Conservation (phyloP, 2,888 invertebrate species). For the Eudasyphora cyanicolor region DNA sequence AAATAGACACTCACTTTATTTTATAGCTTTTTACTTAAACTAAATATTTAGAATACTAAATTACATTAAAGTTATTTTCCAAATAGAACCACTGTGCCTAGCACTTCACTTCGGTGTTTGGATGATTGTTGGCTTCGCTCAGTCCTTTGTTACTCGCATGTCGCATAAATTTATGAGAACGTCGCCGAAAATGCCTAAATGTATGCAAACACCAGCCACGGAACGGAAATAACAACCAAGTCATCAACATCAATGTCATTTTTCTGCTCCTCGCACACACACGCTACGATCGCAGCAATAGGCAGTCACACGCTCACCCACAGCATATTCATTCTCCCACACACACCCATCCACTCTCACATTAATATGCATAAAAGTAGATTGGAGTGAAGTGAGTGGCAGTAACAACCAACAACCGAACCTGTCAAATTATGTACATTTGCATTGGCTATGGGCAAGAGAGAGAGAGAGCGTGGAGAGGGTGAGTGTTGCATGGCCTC, state of each 20-base stretch:
- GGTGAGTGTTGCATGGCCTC: background rate
- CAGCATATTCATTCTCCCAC: background rate
- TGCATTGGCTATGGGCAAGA: slow-evolving; percentile 2
- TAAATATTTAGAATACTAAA: no score
- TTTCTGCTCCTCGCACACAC: background rate
- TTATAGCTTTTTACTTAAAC: no score
- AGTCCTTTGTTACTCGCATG: slow-evolving; percentile 11
- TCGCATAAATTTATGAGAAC: slow-evolving; percentile 47
- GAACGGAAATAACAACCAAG: slow-evolving; percentile 16
- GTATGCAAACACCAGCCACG: slow-evolving; percentile 47
- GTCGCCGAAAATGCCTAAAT: slow-evolving; percentile 48
- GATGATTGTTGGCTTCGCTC: background rate
- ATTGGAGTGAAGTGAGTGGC: slow-evolving; percentile 27
- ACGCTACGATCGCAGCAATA: background rate
- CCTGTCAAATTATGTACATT: slow-evolving; percentile 58
- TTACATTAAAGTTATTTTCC: no score
- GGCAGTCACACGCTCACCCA: background rate
- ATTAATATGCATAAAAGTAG: slow-evolving; percentile 17
- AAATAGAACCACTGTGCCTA: background rate
- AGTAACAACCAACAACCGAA: slow-evolving; percentile 55
- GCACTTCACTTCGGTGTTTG: slow-evolving; percentile 1
- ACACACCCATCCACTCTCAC: background rate
- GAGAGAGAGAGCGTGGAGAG: background rate
- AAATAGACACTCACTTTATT: no score
- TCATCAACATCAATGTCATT: slow-evolving; percentile 27